These are phyloP conservation scores for Pharmacophagus antenor DNA, from an alignment of 2,888 invertebrate genomes.

Conservation along the genomic window DNA sequence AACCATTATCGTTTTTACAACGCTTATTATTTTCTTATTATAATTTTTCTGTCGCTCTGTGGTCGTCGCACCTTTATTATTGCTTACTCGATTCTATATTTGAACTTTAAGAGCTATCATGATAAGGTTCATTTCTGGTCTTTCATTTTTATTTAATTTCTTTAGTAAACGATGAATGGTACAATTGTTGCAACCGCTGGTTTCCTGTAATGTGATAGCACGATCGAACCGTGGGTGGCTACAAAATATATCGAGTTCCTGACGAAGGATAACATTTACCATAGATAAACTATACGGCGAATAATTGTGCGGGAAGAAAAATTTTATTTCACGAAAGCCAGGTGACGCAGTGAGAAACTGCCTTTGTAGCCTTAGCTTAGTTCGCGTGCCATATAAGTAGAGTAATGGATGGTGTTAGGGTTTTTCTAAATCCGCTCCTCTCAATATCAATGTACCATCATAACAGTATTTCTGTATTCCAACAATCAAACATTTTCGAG, in stretches of 20 bases:
- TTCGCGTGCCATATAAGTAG: too few relatives aligned
- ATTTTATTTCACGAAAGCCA: too few relatives aligned
- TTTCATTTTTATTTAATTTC: constrained; percentile 42
- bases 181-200: constrained; percentile 64
- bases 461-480: too few relatives aligned
- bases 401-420: too few relatives aligned
- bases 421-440: too few relatives aligned
- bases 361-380: too few relatives aligned
- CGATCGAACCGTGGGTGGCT: constrained; percentile 60
- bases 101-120: constrained; percentile 13
- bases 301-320: not conserved
- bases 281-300: constrained; percentile 26
- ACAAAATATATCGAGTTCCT: constrained; percentile 55
- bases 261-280: constrained; percentile 38
- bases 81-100: constrained; percentile 15
- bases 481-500: too few relatives aligned
- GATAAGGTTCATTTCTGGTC: constrained; percentile 39
- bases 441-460: too few relatives aligned
- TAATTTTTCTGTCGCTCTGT: constrained; percentile 29
- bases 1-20: constrained; percentile 22
- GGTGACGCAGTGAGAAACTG: too few relatives aligned
- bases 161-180: constrained; percentile 46
- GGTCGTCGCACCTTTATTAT: constrained; percentile 27
- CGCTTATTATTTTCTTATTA: constrained; percentile 14
- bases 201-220: constrained; percentile 73